A percentile compares a stretch with the other conserved stretches of the same genome.
Evolutionary conservation across 2,888 invertebrate species (phyloP).

Genomic region (Drosophila borealis): DNA sequence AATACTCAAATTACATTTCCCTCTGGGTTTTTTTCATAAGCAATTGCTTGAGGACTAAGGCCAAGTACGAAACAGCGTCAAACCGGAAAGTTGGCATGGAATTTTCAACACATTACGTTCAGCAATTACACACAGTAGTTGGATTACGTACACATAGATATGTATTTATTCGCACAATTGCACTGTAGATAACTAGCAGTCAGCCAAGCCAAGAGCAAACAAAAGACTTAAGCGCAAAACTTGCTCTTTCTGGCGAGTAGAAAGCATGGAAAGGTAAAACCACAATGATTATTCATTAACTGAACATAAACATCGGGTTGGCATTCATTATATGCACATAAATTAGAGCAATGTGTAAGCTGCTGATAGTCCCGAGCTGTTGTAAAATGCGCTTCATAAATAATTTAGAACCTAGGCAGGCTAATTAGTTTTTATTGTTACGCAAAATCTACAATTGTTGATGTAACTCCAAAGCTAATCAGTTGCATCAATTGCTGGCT

Average conservation of each 20-base stretch:
- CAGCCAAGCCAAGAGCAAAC: slow-evolving; percentile 37
- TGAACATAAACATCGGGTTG: slow-evolving; percentile 28
- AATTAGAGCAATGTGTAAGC: slow-evolving; percentile 61
- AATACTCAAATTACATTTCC: slow-evolving; percentile 7
- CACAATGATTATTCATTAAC: slow-evolving; percentile 62
- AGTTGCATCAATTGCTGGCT: slow-evolving; percentile 11
- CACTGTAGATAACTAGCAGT: slow-evolving; percentile 49
- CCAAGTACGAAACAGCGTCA: slow-evolving; percentile 9
- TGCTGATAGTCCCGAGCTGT: slow-evolving; percentile 37
- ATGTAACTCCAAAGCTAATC: slow-evolving; percentile 20
- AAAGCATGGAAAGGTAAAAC: slow-evolving; percentile 28
- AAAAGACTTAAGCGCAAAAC: slow-evolving; percentile 68
- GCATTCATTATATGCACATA: slow-evolving; percentile 62
- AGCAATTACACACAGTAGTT: slow-evolving; percentile 45
- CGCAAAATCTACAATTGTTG: slow-evolving; percentile 13
- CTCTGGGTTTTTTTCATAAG: slow-evolving; percentile 6
- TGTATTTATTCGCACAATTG: slow-evolving; percentile 65
- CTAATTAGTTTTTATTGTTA: slow-evolving; percentile 21
- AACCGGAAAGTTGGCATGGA: slow-evolving; percentile 32
- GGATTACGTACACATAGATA: slow-evolving; percentile 26
- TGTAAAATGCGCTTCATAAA: slow-evolving; percentile 39
- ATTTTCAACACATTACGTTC: slow-evolving; percentile 17
- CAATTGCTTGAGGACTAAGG: slow-evolving; percentile 21
- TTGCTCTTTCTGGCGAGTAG: slow-evolving; percentile 21
- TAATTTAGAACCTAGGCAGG: slow-evolving; percentile 26